phyloP scores from a whole-genome alignment of 2,797 vertebrate genomes.

The Cirrhinus molitorella region DNA sequence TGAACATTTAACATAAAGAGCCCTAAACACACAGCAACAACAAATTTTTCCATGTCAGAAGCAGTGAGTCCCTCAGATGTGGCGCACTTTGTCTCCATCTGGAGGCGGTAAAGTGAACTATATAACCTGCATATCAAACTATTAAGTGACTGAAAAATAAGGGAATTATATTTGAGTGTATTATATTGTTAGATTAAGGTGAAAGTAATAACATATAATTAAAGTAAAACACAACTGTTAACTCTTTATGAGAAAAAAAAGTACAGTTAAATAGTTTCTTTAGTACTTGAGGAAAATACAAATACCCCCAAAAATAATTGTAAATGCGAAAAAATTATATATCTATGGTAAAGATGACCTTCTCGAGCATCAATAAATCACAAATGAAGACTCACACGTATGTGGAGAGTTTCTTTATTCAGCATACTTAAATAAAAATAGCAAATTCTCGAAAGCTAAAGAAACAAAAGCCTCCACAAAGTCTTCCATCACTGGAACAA shows the following conservation, averaged over 20 bases:
- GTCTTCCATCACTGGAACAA: background rate
- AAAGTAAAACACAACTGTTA: background rate
- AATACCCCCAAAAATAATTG: background rate
- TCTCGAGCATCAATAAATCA: background rate
- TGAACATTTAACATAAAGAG: too few relatives aligned
- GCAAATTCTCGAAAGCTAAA: constrained; percentile 10
- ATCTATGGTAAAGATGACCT: background rate
- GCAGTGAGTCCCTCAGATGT: background rate
- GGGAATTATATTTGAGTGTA: background rate
- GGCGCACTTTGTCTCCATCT: background rate
- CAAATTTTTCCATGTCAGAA: background rate
- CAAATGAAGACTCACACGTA: background rate
- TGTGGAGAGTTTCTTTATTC: constrained; percentile 33
- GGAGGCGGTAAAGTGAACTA: background rate
- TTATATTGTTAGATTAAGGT: background rate
- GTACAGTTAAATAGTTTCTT: background rate
- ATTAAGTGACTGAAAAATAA: background rate
- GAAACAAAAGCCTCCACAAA: constrained; percentile 18
- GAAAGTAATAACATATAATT: background rate
- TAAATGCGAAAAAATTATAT: background rate
- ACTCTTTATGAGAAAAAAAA: too few relatives aligned
- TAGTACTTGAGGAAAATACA: background rate
- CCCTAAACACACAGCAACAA: too few relatives aligned
- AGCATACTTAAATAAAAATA: constrained; percentile 5
- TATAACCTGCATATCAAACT: background rate